Evolutionary conservation across 35 echinoderm and acorn worm species (phyloP).

Genomic region (Antedon bifida): DNA sequence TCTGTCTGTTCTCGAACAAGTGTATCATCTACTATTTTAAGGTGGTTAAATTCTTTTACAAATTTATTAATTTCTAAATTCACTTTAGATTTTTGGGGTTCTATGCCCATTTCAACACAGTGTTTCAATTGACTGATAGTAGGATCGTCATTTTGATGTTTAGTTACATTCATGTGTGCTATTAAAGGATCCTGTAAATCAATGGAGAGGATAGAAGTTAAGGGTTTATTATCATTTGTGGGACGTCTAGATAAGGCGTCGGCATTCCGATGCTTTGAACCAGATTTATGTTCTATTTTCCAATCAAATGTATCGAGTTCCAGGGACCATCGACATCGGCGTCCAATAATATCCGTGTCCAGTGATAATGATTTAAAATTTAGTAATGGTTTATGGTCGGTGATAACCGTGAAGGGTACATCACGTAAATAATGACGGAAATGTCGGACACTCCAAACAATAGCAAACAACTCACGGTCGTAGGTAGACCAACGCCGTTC

Average conservation of each 20-base stretch:
- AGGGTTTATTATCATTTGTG: too few relatives aligned
- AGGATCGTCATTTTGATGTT: not conserved
- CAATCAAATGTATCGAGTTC: too few relatives aligned
- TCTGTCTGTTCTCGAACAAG: too few relatives aligned
- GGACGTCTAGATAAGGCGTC: too few relatives aligned
- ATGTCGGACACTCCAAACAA: constrained; percentile 2
- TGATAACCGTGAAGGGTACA: too few relatives aligned
- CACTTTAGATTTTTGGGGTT: not conserved
- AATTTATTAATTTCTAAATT: not conserved
- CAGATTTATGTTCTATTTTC: too few relatives aligned
- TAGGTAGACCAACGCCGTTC: not conserved
- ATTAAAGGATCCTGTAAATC: not conserved
- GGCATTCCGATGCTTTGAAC: too few relatives aligned
- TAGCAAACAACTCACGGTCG: constrained; percentile 1
- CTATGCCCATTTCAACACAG: not conserved
- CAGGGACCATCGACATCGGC: too few relatives aligned
- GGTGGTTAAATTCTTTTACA: constrained; percentile 7
- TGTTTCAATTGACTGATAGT: not conserved
- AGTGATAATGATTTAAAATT: too few relatives aligned
- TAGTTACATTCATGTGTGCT: not conserved
- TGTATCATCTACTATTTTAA: too few relatives aligned
- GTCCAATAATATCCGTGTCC: too few relatives aligned
- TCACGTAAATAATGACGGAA: not conserved
- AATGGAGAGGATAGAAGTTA: not conserved
- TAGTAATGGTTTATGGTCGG: too few relatives aligned